Conservation (phyloP, 64 coral and sea anemone species). For the Montipora efflorescens region DNA sequence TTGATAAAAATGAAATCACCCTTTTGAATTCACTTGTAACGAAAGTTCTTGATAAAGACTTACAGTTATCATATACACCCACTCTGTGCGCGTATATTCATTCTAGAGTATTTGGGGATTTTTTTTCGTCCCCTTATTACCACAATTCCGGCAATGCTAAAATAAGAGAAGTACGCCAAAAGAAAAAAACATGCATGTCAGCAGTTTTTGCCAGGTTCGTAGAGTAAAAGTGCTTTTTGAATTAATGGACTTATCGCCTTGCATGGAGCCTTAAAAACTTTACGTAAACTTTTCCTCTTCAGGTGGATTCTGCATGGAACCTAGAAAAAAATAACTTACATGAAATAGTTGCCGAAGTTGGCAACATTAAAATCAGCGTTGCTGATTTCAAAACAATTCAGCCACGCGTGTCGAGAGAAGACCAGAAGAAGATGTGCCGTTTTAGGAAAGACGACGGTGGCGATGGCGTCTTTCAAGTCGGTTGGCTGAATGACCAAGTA, state of each 20-base stretch:
- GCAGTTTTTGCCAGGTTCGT: too few relatives aligned
- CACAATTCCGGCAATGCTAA: too few relatives aligned
- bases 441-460: too few relatives aligned
- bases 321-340: background rate
- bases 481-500: slow-evolving; percentile 4
- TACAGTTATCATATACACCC: too few relatives aligned
- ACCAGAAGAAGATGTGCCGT: background rate
- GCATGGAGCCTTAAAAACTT: background rate
- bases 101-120: too few relatives aligned
- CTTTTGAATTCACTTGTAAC: too few relatives aligned
- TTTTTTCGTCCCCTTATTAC: too few relatives aligned
- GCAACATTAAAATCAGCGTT: background rate
- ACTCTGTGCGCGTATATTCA: too few relatives aligned
- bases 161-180: too few relatives aligned
- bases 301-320: background rate
- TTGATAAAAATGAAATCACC: too few relatives aligned
- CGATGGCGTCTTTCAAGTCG: background rate
- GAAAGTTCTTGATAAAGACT: too few relatives aligned
- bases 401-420: background rate
- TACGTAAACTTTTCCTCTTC: background rate
- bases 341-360: background rate
- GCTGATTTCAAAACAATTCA: slow-evolving; percentile 3
- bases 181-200: too few relatives aligned
- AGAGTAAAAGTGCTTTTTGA: background rate
- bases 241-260: background rate